A percentile compares a stretch with the other conserved stretches of the same genome.
phyloP scores from a whole-genome alignment of 2,113 vertebrate species.

The Tachysurus vachellii region DNA sequence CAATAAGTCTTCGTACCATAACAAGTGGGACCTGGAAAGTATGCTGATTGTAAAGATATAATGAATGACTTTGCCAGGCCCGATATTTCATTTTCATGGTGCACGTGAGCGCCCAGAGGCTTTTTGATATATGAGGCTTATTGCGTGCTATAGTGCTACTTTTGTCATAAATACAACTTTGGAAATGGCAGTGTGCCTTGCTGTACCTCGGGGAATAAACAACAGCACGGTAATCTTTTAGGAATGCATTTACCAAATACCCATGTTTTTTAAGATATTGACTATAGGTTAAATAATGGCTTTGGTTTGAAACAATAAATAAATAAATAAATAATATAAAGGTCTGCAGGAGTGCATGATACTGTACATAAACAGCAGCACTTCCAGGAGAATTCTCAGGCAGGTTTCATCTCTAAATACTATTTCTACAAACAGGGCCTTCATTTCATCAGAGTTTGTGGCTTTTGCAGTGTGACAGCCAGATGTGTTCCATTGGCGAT shows the following conservation, averaged over 20 bases:
- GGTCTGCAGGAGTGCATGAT: background rate
- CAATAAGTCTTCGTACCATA: constrained; percentile 73
- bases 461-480: constrained; percentile 79
- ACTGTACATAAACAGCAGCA: background rate
- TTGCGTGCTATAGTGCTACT: constrained; percentile 37
- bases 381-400: background rate
- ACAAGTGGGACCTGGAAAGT: constrained; percentile 66
- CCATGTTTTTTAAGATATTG: background rate
- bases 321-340: background rate
- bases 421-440: background rate
- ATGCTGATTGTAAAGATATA: constrained; percentile 70
- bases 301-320: background rate
- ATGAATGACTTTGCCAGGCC: constrained; percentile 57
- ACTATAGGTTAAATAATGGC: background rate
- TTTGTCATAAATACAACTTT: constrained; percentile 52
- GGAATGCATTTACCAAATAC: background rate
- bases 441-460: constrained; percentile 51
- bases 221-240: background rate
- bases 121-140: constrained; percentile 50
- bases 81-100: constrained; percentile 64
- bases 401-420: background rate
- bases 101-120: constrained; percentile 33
- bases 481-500: constrained; percentile 79
- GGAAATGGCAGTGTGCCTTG: constrained; percentile 10
- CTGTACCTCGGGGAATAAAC: background rate